phyloP scores from a whole-genome alignment of 2,113 vertebrate species.

The Garra rufa region DNA sequence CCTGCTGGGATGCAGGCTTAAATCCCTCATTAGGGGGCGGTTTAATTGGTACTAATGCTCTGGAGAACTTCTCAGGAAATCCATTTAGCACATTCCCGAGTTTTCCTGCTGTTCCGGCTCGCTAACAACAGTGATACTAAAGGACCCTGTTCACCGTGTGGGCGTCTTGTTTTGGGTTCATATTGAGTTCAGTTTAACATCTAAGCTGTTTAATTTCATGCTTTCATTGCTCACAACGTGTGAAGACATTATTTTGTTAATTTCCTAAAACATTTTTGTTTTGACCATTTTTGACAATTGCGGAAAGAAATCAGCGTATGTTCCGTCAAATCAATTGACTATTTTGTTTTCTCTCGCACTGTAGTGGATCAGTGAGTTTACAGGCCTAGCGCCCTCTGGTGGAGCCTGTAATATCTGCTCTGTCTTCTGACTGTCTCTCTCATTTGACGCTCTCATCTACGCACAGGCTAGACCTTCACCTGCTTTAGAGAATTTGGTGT shows the following conservation, averaged over 20 bases:
- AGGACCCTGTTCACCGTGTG: not conserved
- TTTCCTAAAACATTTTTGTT: not conserved
- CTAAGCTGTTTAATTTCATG: not conserved
- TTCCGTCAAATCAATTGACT: not conserved
- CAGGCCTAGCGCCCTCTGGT: not conserved
- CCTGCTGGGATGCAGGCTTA: slow-evolving; percentile 67
- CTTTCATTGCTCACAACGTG: not conserved
- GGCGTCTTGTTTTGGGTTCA: slow-evolving; percentile 25
- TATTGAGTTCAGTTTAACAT: slow-evolving; percentile 5
- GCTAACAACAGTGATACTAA: not conserved
- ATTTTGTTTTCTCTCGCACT: not conserved
- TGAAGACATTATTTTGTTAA: not conserved
- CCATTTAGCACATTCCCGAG: slow-evolving; percentile 64
- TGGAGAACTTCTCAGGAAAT: slow-evolving; percentile 69
- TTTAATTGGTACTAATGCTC: slow-evolving; percentile 68
- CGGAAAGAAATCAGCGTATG: not conserved
- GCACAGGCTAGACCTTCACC: not conserved
- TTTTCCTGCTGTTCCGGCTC: slow-evolving; percentile 29
- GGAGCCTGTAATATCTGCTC: not conserved
- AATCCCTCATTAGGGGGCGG: slow-evolving; percentile 68
- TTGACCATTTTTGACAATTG: not conserved
- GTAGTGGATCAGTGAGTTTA: not conserved
- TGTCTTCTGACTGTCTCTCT: not conserved
- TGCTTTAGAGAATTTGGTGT: slow-evolving; percentile 5
- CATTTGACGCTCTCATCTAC: not conserved